Evolutionary conservation across 2,797 vertebrate species (phyloP), one percentile per base, ranked within the genome.

Genomic region (Gallirallus australis): DNA sequence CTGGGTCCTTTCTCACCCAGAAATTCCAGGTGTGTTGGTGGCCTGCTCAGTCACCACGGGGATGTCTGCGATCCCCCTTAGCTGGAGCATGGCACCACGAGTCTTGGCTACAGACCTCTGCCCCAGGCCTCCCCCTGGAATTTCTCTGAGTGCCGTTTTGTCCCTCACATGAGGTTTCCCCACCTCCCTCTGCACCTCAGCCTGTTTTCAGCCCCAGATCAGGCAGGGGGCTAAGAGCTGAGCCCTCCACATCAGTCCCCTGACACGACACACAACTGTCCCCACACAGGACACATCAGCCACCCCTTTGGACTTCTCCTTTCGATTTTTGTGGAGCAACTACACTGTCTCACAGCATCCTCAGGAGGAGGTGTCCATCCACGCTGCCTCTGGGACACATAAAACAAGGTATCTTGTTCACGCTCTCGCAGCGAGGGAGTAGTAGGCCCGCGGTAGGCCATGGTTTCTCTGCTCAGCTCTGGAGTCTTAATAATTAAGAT

Each of bases 401-500:
- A 50, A 75, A 92, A 71, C 72, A 68, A 71, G 79, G 68, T 61
- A 78, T 68, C 78, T 60, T 80, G 56, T 35, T 78, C 20, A 6
- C 7, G 5, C 35, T 73, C 12, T 7, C 5, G 21, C 7, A 7
- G 68, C 17, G 33, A 93, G 40, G n/a, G 39, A 92, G 68, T 37
- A 45, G 66, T 12, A 63, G 56, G 23, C 23, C 45, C 85, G 68
- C 8, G 2, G 66, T 37, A 60, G 63, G 47, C 39, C 66, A 15
- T 52, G 39, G 47, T 89, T 93, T 89, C 60, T 35, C 50, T 77
- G 83, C 87, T 87, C 56, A 45, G 60, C 52, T 87, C 68, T 45
- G 40, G n/a, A 59, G 12, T 64, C 87, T 94, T 88, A 85, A 89
- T 77, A 48, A 97, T 95, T 82, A 71, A 94, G 92, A 65, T 27